Evolutionary conservation across 2,888 invertebrate species (phyloP).

Genomic region (Gryllus longicercus): DNA sequence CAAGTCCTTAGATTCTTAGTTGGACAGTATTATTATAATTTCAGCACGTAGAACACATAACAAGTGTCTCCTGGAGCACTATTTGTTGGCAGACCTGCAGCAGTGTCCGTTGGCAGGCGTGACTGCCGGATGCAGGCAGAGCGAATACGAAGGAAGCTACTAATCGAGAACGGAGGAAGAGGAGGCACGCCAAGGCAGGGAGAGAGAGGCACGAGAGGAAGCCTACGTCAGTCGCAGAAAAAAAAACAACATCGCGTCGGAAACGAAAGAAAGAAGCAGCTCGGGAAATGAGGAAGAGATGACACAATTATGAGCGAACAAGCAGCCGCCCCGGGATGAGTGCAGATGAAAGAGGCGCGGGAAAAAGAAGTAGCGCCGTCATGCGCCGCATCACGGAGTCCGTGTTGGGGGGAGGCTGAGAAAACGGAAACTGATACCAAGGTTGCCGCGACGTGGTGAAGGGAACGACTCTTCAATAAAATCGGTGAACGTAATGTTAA

Average conservation of each 20-base stretch:
- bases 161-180: conserved; percentile 44
- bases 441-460: no score
- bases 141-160: conserved; percentile 45
- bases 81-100: no score
- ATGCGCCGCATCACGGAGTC: neutral
- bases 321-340: neutral
- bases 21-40: no score
- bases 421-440: no score
- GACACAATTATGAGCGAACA: neutral
- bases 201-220: neutral
- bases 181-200: conserved; percentile 43
- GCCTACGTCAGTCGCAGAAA: neutral
- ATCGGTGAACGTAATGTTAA: no score
- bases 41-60: no score
- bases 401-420: no score
- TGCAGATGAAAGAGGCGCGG: neutral
- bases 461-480: no score
- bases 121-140: no score
- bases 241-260: neutral
- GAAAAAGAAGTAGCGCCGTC: neutral
- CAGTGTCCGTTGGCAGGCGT: no score
- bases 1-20: no score
- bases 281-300: neutral
- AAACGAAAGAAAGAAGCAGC: neutral
- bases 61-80: no score